phyloP scores from a whole-genome alignment of 2,888 invertebrate species.

The Tineola bisselliella region DNA sequence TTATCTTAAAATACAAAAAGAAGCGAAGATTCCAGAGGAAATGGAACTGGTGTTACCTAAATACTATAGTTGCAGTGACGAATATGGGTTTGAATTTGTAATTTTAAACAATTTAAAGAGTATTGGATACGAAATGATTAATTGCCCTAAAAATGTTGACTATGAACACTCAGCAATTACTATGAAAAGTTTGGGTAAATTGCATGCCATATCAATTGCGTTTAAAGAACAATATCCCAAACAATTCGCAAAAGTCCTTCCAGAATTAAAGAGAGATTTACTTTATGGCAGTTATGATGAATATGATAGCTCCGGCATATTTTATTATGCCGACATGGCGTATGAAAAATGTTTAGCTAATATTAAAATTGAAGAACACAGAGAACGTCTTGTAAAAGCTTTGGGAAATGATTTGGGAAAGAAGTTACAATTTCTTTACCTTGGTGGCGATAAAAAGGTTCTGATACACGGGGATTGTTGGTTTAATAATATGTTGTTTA shows the following conservation, averaged over 20 bases:
- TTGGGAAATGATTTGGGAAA: background rate
- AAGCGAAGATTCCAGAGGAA: background rate
- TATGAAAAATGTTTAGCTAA: background rate
- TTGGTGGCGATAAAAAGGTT: conserved; percentile 2
- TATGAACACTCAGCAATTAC: conserved; percentile 5
- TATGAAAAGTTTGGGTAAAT: background rate
- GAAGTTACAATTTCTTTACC: background rate
- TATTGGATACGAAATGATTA: background rate
- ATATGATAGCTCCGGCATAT: background rate
- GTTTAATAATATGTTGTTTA: conserved; percentile 12
- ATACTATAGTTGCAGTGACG: background rate
- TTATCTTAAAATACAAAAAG: conserved; percentile 4
- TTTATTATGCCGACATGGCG: conserved; percentile 1
- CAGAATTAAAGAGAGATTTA: background rate
- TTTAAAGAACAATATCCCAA: conserved; percentile 1
- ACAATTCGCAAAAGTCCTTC: background rate
- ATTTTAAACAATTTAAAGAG: conserved; percentile 11
- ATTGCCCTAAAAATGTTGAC: background rate
- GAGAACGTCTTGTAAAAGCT: background rate
- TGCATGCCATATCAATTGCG: background rate
- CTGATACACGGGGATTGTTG: conserved; percentile 12
- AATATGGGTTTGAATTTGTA: conserved; percentile 12
- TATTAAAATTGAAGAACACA: background rate
- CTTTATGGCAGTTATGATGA: background rate
- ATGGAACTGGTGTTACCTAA: background rate